Base-by-base conservation (phyloP, 2,797 vertebrate species). In the Leptatherina wallacei region DNA sequence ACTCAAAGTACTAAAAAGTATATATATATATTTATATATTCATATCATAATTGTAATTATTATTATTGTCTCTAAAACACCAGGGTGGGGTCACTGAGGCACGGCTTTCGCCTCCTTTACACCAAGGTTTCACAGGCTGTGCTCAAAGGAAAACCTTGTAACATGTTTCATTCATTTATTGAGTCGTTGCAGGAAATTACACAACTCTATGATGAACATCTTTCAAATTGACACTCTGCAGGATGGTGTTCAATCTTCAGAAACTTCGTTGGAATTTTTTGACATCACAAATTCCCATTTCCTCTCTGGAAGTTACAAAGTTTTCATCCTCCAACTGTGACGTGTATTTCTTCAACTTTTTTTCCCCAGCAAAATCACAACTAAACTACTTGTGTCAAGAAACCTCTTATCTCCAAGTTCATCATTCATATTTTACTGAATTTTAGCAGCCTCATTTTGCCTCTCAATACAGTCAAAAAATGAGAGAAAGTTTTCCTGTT, bases 1-100 rank as follows among this genome's bases (percentile, higher is more conserved):
- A 92, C 90, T 90, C 78, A 92, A 92, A 90, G 85, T 90, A 88
- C 89, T 91, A 92, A 88, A 92, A 91, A 90, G 80, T 87, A 82
- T 83, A 78, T 85, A 78, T 85, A 51, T 84, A n/a, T 78, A 29
- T 78, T 80, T 88, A 81, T 86, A 81, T 88, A 59, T 82, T 75
- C 62, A 78, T 87, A 80, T 80, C 65, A 72, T 89, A 77, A 76
- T 78, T 56, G 54, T 73, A 69, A 61, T 78, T 72, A 65, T 88
- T 70, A 54, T 83, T 83, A 79, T 82, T 86, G 82, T 87, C 61
- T 86, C 83, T 91, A 90, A 85, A 91, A 88, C 88, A 87, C 75
- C 61, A 57, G 74, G 73, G 82, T 61, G 80, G 82, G 85, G 81
- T 88, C 78, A 88, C 85, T 87, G 91, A 91, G 88, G 88, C 88